Percentiles rank a stretch among this genome's conserved stretches.
Conservation (phyloP, 2,888 invertebrate genomes). For the Drosophila paracracens region DNA sequence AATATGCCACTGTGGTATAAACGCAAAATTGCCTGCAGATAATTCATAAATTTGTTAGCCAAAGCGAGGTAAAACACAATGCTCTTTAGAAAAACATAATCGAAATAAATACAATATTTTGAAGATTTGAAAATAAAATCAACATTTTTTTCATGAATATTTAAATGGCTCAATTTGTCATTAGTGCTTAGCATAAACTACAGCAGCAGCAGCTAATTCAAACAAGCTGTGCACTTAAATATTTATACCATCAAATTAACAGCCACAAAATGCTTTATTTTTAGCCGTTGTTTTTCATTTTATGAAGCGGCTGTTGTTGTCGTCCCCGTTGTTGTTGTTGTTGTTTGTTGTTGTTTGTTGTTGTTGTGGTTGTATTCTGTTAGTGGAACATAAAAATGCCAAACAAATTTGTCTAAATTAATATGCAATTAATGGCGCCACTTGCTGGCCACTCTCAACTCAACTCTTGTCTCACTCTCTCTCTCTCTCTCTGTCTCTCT, state of each 20-base stretch:
- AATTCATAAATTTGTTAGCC: slow-evolving; percentile 23
- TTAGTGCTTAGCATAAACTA: background rate
- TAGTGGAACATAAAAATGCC: slow-evolving; percentile 20
- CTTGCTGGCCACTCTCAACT: slow-evolving; percentile 27
- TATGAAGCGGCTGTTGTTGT: background rate
- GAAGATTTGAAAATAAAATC: background rate
- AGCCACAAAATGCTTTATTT: background rate
- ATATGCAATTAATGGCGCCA: slow-evolving; percentile 63
- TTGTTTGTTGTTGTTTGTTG: no score
- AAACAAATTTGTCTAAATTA: slow-evolving; percentile 66
- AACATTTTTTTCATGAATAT: background rate
- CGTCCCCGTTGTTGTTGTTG: background rate
- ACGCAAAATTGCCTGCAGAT: slow-evolving; percentile 20
- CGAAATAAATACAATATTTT: background rate
- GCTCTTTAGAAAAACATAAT: background rate
- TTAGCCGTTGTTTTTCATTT: background rate
- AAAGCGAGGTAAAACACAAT: background rate
- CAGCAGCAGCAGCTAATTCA: background rate
- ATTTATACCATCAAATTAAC: background rate
- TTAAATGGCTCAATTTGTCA: background rate
- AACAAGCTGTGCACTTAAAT: background rate
- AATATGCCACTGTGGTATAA: slow-evolving; percentile 33
- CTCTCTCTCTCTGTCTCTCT: background rate
- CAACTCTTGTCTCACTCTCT: background rate
- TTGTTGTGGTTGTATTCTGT: slow-evolving; percentile 15